These are phyloP conservation scores for Tinea pellionella DNA, from an alignment of 2,888 invertebrate species.

Conservation along the genomic window DNA sequence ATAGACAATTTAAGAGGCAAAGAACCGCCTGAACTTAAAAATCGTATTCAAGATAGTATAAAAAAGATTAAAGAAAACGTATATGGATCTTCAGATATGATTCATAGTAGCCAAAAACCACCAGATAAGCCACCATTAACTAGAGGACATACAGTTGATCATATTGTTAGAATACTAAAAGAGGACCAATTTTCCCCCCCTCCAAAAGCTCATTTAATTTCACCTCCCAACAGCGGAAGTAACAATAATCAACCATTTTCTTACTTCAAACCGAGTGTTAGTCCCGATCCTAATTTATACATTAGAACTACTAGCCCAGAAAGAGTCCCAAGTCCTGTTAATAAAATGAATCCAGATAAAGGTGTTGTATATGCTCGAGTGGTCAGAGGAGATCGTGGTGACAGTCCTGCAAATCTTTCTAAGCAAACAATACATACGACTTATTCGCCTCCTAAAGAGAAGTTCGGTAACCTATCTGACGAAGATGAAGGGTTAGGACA, in stretches of 20 bases:
- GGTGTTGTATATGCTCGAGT: slow-evolving; percentile 84
- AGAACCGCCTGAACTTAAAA: slow-evolving; percentile 47
- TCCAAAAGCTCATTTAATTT: slow-evolving; percentile 72
- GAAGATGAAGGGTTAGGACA: slow-evolving; percentile 85
- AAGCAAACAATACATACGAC: slow-evolving; percentile 67
- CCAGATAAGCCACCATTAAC: slow-evolving; percentile 76
- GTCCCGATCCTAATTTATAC: slow-evolving; percentile 59
- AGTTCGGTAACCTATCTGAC: slow-evolving; percentile 73
- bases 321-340: slow-evolving; percentile 51
- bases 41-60: slow-evolving; percentile 62
- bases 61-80: slow-evolving; percentile 61
- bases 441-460: slow-evolving; percentile 53
- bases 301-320: slow-evolving; percentile 57
- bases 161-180: slow-evolving; percentile 80
- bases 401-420: slow-evolving; percentile 32
- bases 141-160: slow-evolving; percentile 79
- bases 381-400: slow-evolving; percentile 54
- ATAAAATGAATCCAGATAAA: slow-evolving; percentile 61
- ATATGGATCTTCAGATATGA: slow-evolving; percentile 71
- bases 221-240: slow-evolving; percentile 70
- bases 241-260: slow-evolving; percentile 86
- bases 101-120: slow-evolving; percentile 79
- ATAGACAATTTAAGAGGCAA: slow-evolving; percentile 42
- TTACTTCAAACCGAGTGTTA: slow-evolving; percentile 74
- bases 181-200: slow-evolving; percentile 77